Base-by-base conservation (phyloP, 2,797 vertebrate genomes). In the Hirundo rustica region DNA sequence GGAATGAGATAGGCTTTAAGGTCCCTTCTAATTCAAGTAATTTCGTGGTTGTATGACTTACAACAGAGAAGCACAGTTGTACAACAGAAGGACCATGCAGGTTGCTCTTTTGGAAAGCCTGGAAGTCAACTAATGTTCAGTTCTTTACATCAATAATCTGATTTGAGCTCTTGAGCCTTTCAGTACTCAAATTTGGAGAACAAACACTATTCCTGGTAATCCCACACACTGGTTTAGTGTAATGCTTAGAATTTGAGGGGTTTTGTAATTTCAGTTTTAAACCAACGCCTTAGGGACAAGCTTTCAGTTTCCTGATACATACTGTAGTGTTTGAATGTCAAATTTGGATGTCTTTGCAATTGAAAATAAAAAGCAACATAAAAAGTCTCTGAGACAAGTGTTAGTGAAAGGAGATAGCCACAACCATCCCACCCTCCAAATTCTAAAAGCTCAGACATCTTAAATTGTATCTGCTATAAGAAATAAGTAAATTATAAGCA, bases 1-100 rank as follows among this genome's bases (percentile, higher is more conserved):
- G 20, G 40, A 1, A 42, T 1, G 3, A 11, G 12, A 4, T 26
- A 42, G 3, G 10, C 2, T 48, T 61, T 21, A 3, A 3, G 18
- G 10, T 16, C 42, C 18, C 15, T 42, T 48, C 26, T 50, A 48
- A 16, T 42, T 17, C 12, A 26, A 62, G 21, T 4, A 2, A 55
- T 32, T 64, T 55, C 55, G 13, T 61, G 16, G 4, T 64, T 62
- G 11, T 42, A 2, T 42, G 17, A 36, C 5, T 75, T 72, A 40
- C 4, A 20, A 85, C 21, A 57, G 11, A 61, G 26, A 2, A 75
- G 2, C 47, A 27, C 7, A 73, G 9, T 13, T 54, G 1, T 38
- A 54, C 55, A 23, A 86, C 2, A 34, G 51, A 68, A 12, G 23
- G 18, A 81, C 27, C 11, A 32, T 29, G 50, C 29, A 65, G 18